Conservation (phyloP, 2,113 vertebrate species). For the Pedetes capensis region DNA sequence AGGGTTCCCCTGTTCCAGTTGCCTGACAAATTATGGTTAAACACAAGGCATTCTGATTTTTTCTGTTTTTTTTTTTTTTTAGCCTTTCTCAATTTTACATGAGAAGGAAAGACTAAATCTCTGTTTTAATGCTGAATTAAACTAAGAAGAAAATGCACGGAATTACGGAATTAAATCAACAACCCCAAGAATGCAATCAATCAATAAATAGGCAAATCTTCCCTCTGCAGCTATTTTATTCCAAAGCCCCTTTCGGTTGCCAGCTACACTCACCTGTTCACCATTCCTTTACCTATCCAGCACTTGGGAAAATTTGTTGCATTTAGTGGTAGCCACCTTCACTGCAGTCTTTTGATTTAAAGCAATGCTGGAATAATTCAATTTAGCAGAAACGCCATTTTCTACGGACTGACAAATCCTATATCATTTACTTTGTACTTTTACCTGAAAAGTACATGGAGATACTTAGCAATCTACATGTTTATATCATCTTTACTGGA, state of each 20-base stretch:
- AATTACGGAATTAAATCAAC: not conserved
- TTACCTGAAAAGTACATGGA: conserved; percentile 48
- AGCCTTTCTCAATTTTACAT: not conserved
- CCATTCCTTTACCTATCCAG: not conserved
- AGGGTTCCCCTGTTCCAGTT: not conserved
- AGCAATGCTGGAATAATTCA: not conserved
- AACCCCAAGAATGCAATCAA: not conserved
- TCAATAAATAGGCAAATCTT: not conserved
- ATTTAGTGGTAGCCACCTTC: not conserved
- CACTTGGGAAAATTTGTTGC: conserved; percentile 2
- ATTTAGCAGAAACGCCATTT: conserved; percentile 14
- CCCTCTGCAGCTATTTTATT: not conserved
- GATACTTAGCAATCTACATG: conserved; percentile 2
- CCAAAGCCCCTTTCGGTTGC: not conserved
- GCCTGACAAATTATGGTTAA: not conserved
- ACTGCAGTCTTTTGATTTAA: conserved; percentile 32
- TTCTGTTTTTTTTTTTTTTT: not conserved
- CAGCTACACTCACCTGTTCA: not conserved
- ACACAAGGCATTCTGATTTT: not conserved
- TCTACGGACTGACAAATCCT: not conserved
- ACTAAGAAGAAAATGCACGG: not conserved
- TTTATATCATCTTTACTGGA: conserved; percentile 34
- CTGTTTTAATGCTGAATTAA: not conserved
- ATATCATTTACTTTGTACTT: conserved; percentile 24
- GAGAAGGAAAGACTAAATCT: not conserved